Percentiles rank a stretch among this genome's conserved stretches.
Conservation (phyloP, 2,797 vertebrate genomes). For the Gobionotothen gibberifrons region DNA sequence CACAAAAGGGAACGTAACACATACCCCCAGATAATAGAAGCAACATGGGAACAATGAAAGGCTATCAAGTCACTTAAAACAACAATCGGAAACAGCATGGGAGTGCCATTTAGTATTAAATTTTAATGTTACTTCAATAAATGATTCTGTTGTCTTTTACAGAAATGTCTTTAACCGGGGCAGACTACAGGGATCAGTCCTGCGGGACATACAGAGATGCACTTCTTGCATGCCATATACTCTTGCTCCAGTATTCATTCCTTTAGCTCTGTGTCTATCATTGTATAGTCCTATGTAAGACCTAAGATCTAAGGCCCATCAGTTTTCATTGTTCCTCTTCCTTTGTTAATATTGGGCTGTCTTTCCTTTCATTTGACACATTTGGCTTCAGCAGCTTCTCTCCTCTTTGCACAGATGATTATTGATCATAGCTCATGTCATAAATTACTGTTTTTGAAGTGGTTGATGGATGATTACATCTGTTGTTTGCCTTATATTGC, state of each 20-base stretch:
- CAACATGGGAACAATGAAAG: slow-evolving; percentile 83
- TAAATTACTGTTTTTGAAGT: slow-evolving; percentile 57
- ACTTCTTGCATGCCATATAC: slow-evolving; percentile 50
- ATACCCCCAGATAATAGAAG: slow-evolving; percentile 86
- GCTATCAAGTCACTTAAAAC: slow-evolving; percentile 88
- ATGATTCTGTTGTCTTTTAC: slow-evolving; percentile 79
- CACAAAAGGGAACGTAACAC: slow-evolving; percentile 75
- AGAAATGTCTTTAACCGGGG: slow-evolving; percentile 70
- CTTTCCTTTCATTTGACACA: slow-evolving; percentile 18
- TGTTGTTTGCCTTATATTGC: slow-evolving; percentile 57
- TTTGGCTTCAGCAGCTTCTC: slow-evolving; percentile 17
- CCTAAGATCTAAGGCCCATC: background rate
- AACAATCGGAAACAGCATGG: slow-evolving; percentile 86
- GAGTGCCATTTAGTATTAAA: slow-evolving; percentile 86
- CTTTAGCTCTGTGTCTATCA: slow-evolving; percentile 16
- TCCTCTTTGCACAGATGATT: slow-evolving; percentile 39
- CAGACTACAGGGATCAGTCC: slow-evolving; percentile 55
- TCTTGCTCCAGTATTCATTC: slow-evolving; percentile 28
- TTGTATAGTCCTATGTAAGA: slow-evolving; percentile 13
- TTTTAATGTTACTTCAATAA: slow-evolving; percentile 82
- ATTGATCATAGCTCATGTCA: slow-evolving; percentile 69
- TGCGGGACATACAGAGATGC: slow-evolving; percentile 64
- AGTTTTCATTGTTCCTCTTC: slow-evolving; percentile 1
- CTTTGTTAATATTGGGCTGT: slow-evolving; percentile 18
- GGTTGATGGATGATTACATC: slow-evolving; percentile 66